These are phyloP conservation scores for Drosophila ironensis DNA, from an alignment of 1,140 invertebrate species.

Conservation along the genomic window DNA sequence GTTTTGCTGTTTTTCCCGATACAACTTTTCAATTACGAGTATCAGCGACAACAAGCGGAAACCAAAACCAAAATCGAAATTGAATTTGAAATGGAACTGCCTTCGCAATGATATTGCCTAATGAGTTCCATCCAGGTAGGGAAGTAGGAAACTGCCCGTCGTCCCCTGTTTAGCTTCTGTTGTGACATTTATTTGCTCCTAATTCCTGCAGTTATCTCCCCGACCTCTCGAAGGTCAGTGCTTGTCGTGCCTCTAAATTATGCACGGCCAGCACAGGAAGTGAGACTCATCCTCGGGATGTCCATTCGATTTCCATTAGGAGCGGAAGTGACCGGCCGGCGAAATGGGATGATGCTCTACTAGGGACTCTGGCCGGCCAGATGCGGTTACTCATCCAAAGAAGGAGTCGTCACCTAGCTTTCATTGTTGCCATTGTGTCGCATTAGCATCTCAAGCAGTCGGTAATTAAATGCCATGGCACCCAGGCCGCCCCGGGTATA, in stretches of 20 bases:
- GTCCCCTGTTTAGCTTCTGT: not conserved
- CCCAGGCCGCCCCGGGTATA: not conserved
- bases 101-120: not conserved
- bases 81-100: not conserved
- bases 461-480: too few species aligned
- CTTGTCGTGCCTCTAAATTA: conserved; percentile 12
- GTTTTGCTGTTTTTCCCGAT: not conserved
- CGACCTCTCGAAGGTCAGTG: conserved; percentile 22
- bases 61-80: not conserved
- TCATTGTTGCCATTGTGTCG: not conserved
- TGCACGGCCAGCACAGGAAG: conserved; percentile 21
- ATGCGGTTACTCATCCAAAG: too few species aligned
- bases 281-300: conserved; percentile 6
- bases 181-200: conserved; percentile 32
- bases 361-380: too few species aligned
- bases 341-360: not conserved
- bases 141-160: not conserved
- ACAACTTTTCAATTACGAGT: conserved; percentile 1
- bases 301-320: conserved; percentile 12
- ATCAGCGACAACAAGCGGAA: conserved; percentile 10
- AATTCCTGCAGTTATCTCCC: conserved; percentile 23
- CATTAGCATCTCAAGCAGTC: not conserved
- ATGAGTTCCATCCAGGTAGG: not conserved
- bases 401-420: not conserved
- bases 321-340: conserved; percentile 12